Conservation (phyloP, 1,140 invertebrate genomes). For the Tetraneura akinire region DNA sequence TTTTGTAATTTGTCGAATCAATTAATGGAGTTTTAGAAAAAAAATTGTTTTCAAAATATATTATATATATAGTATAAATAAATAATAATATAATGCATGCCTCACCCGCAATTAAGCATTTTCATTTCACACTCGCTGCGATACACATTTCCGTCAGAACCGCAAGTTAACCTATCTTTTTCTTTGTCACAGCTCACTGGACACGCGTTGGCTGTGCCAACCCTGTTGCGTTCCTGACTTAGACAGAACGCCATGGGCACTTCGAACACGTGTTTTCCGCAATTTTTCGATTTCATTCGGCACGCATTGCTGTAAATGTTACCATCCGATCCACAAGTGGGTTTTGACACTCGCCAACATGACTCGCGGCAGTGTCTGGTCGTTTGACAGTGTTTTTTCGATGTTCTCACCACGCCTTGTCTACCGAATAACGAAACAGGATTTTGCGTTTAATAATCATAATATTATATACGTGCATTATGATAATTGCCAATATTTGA, state of each 20-base stretch:
- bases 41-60: too few relatives aligned
- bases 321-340: conserved; percentile 89
- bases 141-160: conserved; percentile 85
- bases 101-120: conserved; percentile 86
- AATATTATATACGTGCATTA: too few relatives aligned
- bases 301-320: conserved; percentile 89
- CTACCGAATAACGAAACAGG: conserved; percentile 55
- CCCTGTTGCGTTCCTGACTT: conserved; percentile 73
- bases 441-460: not conserved
- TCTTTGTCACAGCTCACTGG: conserved; percentile 71
- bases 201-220: conserved; percentile 63
- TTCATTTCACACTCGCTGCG: conserved; percentile 86
- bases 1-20: too few relatives aligned
- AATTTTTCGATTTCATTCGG: conserved; percentile 89
- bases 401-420: conserved; percentile 70
- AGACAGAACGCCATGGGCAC: conserved; percentile 86
- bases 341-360: conserved; percentile 84
- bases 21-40: too few relatives aligned
- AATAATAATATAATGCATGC: not conserved
- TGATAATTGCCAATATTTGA: too few relatives aligned
- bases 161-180: conserved; percentile 73
- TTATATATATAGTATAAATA: not conserved
- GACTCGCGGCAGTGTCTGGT: conserved; percentile 88
- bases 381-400: conserved; percentile 85
- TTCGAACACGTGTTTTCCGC: conserved; percentile 90